Percentiles rank a stretch among this genome's conserved stretches.
phyloP scores from a whole-genome alignment of 2,888 invertebrate species.

The Idaea dimidiata region DNA sequence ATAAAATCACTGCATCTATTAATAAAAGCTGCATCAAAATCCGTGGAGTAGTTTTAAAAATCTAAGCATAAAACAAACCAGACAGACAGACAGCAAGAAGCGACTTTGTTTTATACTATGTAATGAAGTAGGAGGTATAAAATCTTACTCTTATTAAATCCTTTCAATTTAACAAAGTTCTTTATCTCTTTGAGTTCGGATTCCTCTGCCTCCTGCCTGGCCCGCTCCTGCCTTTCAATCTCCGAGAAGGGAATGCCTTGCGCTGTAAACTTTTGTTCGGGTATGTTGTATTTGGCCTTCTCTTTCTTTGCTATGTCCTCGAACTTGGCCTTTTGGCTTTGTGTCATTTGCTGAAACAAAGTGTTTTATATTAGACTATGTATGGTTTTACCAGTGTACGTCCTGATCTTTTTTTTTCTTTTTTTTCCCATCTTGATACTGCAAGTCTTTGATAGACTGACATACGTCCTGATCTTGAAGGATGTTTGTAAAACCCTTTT shows the following conservation, averaged over 20 bases:
- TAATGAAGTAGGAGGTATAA: background rate
- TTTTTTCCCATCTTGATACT: too few relatives aligned
- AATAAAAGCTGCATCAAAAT: too few relatives aligned
- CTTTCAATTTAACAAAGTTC: conserved; percentile 50
- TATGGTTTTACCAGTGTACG: too few relatives aligned
- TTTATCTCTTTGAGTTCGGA: conserved; percentile 52
- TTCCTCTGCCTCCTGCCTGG: conserved; percentile 42
- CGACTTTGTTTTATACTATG: too few relatives aligned
- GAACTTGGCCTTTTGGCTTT: conserved; percentile 43
- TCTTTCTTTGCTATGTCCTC: conserved; percentile 51
- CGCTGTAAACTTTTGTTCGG: conserved; percentile 51
- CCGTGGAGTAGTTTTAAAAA: too few relatives aligned
- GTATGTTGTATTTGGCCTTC: conserved; percentile 39
- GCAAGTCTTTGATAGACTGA: too few relatives aligned
- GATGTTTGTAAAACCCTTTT: too few relatives aligned
- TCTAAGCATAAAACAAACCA: too few relatives aligned
- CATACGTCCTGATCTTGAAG: too few relatives aligned
- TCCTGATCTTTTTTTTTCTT: too few relatives aligned
- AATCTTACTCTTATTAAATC: conserved; percentile 47
- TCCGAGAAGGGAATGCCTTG: conserved; percentile 48
- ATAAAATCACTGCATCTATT: too few relatives aligned
- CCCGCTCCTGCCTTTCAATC: conserved; percentile 46
- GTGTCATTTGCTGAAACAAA: conserved; percentile 39
- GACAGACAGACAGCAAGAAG: too few relatives aligned
- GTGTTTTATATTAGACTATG: background rate